Base-by-base conservation (phyloP, 2,113 vertebrate genomes). In the Siniperca knerii region DNA sequence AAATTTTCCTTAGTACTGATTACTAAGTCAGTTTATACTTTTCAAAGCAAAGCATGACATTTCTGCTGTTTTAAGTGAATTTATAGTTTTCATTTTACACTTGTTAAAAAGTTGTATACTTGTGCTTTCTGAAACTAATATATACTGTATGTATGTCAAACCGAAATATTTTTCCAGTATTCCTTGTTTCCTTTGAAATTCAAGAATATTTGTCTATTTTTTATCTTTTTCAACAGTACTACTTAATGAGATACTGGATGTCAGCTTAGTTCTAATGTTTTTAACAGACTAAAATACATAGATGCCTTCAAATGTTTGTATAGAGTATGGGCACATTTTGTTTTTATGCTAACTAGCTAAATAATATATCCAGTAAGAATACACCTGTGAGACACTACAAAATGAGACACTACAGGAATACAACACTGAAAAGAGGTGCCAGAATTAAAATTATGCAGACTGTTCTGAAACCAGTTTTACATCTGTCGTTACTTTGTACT, bases 61-160 rank as follows among this genome's bases (percentile, higher is more conserved):
- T 84, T 85, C 58, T 77, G 72, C 82, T 50, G 40, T 83, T 91
- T 84, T 83, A 90, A 89, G 72, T 93, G 81, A 91, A 75, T 92
- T 92, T 81, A 85, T 83, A 81, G 71, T 87, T 92, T 84, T 77
- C 15, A 80, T 87, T 83, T 82, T 87, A 81, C 72, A 82, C 66
- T 57, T 83, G 21, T 91, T 89, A 87, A 86, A 91, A 84, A 75
- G 68, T 87, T 90, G 79, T 89, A 81, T 60, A 81, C 83, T 86
- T 82, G 83, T 91, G 74, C 83, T 90, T 89, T 87, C 72, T 81
- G 71, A 92, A 87, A 92, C 92, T 94, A 93, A 94, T 94, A 94
- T 90, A 92, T 91, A 86, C 71, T 89, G 23, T 87, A 72, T 90
- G 77, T 90, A 86, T 86, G 84, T 86, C 73, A 81, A 87, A 89